Evolutionary conservation across 2,888 invertebrate species (phyloP).

Genomic region (Limnephilus auricula): DNA sequence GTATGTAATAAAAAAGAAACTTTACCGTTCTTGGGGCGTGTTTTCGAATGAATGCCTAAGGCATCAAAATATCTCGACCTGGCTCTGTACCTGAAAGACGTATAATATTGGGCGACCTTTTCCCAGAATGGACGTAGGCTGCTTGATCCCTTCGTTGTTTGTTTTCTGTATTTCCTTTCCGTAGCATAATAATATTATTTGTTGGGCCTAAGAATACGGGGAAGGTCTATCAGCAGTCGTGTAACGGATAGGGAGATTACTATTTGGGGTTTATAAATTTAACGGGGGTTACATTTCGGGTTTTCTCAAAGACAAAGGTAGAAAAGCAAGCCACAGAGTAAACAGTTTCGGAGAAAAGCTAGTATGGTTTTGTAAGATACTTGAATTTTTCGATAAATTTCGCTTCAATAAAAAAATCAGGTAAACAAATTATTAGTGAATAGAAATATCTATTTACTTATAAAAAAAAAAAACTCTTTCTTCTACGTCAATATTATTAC

Average conservation of each 20-base stretch:
- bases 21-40: neutral
- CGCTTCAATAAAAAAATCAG: neutral
- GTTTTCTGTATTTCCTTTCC: neutral
- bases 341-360: neutral
- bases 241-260: neutral
- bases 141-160: neutral
- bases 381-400: neutral
- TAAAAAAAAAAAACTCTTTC: too few relatives aligned
- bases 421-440: neutral
- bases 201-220: neutral
- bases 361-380: neutral
- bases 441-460: neutral
- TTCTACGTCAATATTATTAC: too few relatives aligned
- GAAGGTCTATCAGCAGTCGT: neutral
- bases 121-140: neutral
- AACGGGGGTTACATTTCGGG: neutral
- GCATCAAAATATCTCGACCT: neutral
- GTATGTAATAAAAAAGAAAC: neutral
- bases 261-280: neutral
- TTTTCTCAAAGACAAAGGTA: neutral
- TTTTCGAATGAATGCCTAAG: neutral
- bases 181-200: neutral
- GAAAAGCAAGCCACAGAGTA: neutral
- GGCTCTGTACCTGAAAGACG: neutral
- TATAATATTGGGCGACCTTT: neutral